These are phyloP conservation scores for Clanis bilineata DNA, from an alignment of 2,888 invertebrate genomes.

Conservation along the genomic window DNA sequence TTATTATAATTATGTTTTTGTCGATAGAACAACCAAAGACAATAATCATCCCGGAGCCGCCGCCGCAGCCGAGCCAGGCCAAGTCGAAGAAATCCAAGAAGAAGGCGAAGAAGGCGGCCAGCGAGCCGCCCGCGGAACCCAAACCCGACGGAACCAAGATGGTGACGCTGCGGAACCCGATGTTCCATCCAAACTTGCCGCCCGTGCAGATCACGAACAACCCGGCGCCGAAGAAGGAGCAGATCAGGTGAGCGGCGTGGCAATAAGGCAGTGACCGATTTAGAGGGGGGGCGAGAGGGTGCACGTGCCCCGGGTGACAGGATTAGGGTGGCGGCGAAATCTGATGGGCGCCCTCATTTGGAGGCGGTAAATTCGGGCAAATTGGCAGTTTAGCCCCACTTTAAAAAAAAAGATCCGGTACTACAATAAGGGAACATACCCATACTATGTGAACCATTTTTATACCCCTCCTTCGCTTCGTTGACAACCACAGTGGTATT, in stretches of 20 bases:
- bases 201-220: conserved; percentile 57
- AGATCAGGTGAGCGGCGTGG: conserved; percentile 32
- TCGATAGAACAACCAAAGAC: conserved; percentile 64
- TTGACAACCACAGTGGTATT: no score
- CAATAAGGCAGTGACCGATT: no score
- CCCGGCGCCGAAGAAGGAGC: conserved; percentile 56
- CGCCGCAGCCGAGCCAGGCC: conserved; percentile 39
- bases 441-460: no score
- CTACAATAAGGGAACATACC: no score
- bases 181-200: conserved; percentile 85
- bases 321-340: no score
- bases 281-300: no score
- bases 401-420: no score
- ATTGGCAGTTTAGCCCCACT: no score
- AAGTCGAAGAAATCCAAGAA: conserved; percentile 79
- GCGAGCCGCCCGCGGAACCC: conserved; percentile 40
- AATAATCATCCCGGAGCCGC: conserved; percentile 49
- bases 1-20: not conserved
- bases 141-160: conserved; percentile 81
- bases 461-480: no score
- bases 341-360: no score
- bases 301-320: no score
- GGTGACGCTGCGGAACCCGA: conserved; percentile 90
- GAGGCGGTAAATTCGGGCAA: no score
- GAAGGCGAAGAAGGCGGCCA: conserved; percentile 70